Evolutionary conservation across 1,140 invertebrate species (phyloP).

Genomic region (Araneus ventricosus): DNA sequence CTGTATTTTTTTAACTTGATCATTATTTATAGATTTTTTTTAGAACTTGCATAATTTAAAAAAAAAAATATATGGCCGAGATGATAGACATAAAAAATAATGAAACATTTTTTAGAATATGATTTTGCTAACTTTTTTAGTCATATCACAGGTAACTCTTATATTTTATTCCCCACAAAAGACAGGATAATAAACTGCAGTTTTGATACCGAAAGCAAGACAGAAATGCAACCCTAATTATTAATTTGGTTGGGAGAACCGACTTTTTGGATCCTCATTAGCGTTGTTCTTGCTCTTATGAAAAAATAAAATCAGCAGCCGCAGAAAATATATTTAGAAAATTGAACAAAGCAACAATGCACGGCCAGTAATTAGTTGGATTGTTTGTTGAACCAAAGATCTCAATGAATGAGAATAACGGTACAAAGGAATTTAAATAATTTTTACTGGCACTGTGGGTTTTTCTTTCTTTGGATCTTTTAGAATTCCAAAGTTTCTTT

Average conservation of each 20-base stretch:
- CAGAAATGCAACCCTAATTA: not conserved
- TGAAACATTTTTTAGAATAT: no score
- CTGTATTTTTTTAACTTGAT: no score
- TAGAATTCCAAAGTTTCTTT: no score
- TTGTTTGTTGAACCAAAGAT: not conserved
- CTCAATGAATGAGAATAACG: not conserved
- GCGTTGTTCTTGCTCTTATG: not conserved
- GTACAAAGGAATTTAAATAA: slow-evolving; percentile 16
- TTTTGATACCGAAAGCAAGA: not conserved
- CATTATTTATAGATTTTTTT: no score
- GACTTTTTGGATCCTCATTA: not conserved
- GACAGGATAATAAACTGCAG: not conserved
- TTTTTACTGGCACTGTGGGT: not conserved
- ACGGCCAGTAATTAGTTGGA: not conserved
- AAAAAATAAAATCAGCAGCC: not conserved
- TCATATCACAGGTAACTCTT: no score
- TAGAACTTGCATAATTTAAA: no score
- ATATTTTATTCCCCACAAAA: not conserved
- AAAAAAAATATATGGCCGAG: no score
- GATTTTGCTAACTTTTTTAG: no score
- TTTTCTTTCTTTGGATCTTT: no score
- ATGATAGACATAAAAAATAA: no score
- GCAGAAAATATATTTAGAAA: not conserved
- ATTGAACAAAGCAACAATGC: not conserved
- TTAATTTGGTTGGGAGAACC: not conserved